Percentiles rank a stretch among this genome's conserved stretches.
phyloP scores from a whole-genome alignment of 2,113 vertebrate species.

The Danio rerio region DNA sequence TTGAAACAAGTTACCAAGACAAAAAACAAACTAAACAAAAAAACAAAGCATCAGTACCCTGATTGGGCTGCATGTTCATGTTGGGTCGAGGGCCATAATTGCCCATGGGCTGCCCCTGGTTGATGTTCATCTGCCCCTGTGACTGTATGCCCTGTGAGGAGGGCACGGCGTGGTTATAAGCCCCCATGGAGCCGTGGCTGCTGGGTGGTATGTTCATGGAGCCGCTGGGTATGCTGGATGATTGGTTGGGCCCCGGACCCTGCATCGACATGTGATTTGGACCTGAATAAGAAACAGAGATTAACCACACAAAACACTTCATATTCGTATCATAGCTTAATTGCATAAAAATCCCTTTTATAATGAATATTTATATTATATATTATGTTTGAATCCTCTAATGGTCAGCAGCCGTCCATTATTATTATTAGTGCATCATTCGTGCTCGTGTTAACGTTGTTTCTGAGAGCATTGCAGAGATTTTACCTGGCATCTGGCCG shows the following conservation, averaged over 20 bases:
- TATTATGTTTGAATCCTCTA: too few species aligned
- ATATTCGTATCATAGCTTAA: neutral
- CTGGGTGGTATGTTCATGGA: constrained; percentile 94
- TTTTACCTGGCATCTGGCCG: constrained; percentile 98
- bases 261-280: constrained; percentile 98
- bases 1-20: neutral
- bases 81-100: constrained; percentile 95
- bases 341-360: too few species aligned
- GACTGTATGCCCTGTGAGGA: constrained; percentile 91
- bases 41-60: constrained; percentile 79
- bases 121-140: constrained; percentile 97
- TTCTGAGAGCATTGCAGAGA: constrained; percentile 59
- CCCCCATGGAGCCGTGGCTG: constrained; percentile 94
- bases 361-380: too few species aligned
- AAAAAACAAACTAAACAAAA: too few species aligned
- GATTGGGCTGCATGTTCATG: constrained; percentile 97
- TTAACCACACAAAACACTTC: neutral
- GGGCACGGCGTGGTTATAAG: constrained; percentile 92
- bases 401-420: too few species aligned
- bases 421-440: too few species aligned
- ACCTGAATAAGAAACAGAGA: constrained; percentile 78
- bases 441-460: too few species aligned
- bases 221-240: constrained; percentile 90
- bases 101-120: constrained; percentile 93
- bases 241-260: constrained; percentile 94